Evolutionary conservation across 2,888 invertebrate species (phyloP), one percentile per base, ranked within the genome.

Genomic region (Andrena minutula): DNA sequence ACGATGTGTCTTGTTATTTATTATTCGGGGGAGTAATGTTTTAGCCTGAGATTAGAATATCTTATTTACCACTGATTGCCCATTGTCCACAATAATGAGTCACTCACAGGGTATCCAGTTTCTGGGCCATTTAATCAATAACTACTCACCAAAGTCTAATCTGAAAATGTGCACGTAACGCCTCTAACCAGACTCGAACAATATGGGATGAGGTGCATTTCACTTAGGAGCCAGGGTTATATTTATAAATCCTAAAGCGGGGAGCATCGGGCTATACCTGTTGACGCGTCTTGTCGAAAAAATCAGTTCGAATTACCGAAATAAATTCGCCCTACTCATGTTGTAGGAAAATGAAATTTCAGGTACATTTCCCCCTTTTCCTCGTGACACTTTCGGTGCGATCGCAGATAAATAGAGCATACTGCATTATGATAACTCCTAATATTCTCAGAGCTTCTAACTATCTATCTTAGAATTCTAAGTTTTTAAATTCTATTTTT

Each of bases 161-260:
- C 10, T 20, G 20, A 74, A 47, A 63, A 2, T 23, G 26, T 51
- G 60, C 16, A 30, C 30, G 60, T 30, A 60, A 20, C 20, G 49
- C 4, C 10, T 65, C 32, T 49, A 80, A 65, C 47, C 5, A 23
- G 28, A 47, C 16, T 23, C 41, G 26, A 35, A 51, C 69, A 60
- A 65, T 76, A 32, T 41, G 56, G 32, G 10, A 20, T 23, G 26
- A 41, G 49, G 26, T 68, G 61, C 56, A 63, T 66, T 75, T 65
- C 32, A 30, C 30, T 35, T 74, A 30, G 71, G 49, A 60, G 51
- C 56, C 16, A 35, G 7, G 49, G 71, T 78, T 79, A 71, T 80
- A 79, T 81, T 81, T 81, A 79, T 81, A 79, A 79, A 74, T 56
- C 49, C 23, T 28, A 49, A 53, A 47, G 30, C 66, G 53, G 47